phyloP scores from a whole-genome alignment of 64 coral and sea anemone genomes.

The Montipora sp. region DNA sequence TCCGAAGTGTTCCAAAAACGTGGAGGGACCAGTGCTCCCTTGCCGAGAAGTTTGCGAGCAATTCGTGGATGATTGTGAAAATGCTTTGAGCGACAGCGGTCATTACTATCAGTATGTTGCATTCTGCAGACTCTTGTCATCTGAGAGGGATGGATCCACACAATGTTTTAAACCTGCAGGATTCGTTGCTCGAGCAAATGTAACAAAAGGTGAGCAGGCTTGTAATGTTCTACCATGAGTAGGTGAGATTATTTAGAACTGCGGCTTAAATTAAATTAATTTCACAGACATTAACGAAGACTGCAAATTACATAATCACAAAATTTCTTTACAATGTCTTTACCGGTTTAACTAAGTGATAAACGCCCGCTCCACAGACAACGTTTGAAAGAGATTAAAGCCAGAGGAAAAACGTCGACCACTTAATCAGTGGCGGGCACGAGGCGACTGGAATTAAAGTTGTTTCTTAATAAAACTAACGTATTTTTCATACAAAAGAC shows the following conservation, averaged over 20 bases:
- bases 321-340: background rate
- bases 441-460: background rate
- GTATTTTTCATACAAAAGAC: too few relatives aligned
- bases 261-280: background rate
- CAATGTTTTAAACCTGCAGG: conserved; percentile 16
- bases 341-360: background rate
- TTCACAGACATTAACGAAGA: background rate
- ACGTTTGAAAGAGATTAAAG: background rate
- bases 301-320: background rate
- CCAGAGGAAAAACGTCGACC: background rate
- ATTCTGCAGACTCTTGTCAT: conserved; percentile 19
- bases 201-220: conserved; percentile 6
- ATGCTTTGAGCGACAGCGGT: background rate
- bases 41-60: conserved; percentile 55
- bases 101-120: conserved; percentile 21
- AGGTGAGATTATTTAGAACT: background rate
- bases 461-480: background rate
- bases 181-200: conserved; percentile 24
- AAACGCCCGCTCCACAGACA: background rate
- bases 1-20: conserved; percentile 51
- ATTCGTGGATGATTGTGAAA: conserved; percentile 45
- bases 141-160: background rate
- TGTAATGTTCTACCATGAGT: background rate
- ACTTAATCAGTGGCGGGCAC: background rate
- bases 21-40: conserved; percentile 19